Conservation (phyloP, 2,888 invertebrate species). For the Aporophyla lueneburgensis region DNA sequence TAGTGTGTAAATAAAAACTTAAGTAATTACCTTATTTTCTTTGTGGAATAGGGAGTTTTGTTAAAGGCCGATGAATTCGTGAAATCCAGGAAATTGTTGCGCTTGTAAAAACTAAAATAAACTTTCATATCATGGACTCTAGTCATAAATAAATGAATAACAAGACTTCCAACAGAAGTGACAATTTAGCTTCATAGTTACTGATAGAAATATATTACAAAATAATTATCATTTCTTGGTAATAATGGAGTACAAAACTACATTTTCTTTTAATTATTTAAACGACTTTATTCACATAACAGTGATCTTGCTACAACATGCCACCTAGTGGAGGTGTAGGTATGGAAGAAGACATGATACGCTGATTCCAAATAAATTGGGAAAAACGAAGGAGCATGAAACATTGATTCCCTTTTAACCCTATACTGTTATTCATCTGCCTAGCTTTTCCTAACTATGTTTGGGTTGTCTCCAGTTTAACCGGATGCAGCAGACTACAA, state of each 20-base stretch:
- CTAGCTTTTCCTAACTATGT: too few species aligned
- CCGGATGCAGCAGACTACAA: too few species aligned
- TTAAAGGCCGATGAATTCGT: neutral
- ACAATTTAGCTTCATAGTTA: neutral
- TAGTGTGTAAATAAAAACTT: constrained; percentile 2
- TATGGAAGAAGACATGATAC: neutral
- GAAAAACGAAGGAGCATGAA: neutral
- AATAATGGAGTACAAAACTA: neutral
- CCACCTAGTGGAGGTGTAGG: too few species aligned
- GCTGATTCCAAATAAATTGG: neutral
- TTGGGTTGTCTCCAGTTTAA: too few species aligned
- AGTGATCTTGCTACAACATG: too few species aligned
- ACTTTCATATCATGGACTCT: neutral
- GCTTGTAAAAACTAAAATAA: neutral
- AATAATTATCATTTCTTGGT: neutral
- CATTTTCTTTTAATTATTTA: neutral
- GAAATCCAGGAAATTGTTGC: neutral
- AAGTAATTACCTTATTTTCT: constrained; percentile 11
- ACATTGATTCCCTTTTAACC: neutral
- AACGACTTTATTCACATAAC: too few species aligned
- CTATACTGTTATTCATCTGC: neutral
- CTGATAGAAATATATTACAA: neutral
- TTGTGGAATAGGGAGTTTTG: neutral
- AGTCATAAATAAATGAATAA: neutral
- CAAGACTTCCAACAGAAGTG: neutral